These are phyloP conservation scores for Tenebrio molitor DNA, from an alignment of 1,140 invertebrate species.

Conservation along the genomic window DNA sequence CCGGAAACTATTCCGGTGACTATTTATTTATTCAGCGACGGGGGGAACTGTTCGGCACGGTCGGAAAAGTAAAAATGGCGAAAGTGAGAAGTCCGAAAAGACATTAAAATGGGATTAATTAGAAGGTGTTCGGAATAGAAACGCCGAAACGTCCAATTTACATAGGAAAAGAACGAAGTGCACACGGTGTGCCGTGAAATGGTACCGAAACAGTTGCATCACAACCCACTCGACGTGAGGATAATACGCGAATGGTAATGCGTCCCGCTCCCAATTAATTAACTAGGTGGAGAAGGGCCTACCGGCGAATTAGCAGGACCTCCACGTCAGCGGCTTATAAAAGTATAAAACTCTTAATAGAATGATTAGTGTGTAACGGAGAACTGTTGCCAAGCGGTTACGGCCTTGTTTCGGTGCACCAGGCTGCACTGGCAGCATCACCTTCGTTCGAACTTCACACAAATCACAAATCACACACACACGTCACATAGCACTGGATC, in stretches of 20 bases:
- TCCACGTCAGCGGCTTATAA: conserved; percentile 41
- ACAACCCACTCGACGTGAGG: neutral
- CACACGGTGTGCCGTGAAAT: too few relatives aligned
- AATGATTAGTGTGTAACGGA: conserved; percentile 46
- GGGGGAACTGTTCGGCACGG: neutral
- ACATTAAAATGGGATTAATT: neutral
- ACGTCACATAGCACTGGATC: conserved; percentile 6
- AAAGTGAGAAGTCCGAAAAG: neutral
- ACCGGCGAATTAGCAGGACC: conserved; percentile 3
- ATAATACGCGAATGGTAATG: conserved; percentile 16
- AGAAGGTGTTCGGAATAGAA: neutral
- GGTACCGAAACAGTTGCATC: neutral
- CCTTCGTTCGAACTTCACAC: conserved; percentile 39
- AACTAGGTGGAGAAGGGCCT: conserved; percentile 14
- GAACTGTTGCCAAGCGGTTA: conserved; percentile 48
- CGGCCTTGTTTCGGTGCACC: conserved; percentile 49
- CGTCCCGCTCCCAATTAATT: conserved; percentile 29
- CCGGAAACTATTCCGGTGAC: neutral
- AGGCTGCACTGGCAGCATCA: conserved; percentile 40
- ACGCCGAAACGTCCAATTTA: too few relatives aligned
- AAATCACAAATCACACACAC: conserved; percentile 45
- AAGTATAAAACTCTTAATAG: conserved; percentile 47
- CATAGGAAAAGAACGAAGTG: too few relatives aligned
- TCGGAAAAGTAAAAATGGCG: too few relatives aligned
- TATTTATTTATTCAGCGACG: neutral